Base-by-base conservation (phyloP, 1,140 invertebrate species). In the Diplogasteroides magnus region DNA sequence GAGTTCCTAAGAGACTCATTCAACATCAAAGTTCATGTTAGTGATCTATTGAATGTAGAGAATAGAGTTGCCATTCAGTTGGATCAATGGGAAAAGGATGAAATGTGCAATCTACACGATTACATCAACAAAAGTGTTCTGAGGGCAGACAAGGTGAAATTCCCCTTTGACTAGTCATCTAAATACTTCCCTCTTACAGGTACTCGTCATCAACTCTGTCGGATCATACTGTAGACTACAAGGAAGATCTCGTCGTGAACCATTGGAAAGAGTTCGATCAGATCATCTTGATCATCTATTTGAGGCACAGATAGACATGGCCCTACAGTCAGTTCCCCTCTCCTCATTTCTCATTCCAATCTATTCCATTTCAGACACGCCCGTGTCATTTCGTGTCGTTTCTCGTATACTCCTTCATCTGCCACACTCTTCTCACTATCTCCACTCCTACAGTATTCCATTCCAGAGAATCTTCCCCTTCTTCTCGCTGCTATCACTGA, bases 71-170 rank as follows among this genome's bases (percentile, higher is more conserved):
- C 19, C 6, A 48, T 72, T 25, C 65, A 81, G 78, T 61, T 81
- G 23, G 81, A 82, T 64, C 37, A 32, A 23, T 83, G 78, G 78
- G 78, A 82, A 59, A 29, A 60, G 32, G 72, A 74, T 1, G 71
- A 74, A 23, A 82, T 82, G 55, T 14, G 19, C 2, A 82, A 83
- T 55, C 63, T 80, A 56, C 65, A 69, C 23, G 81, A 83, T 59
- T 82, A 80, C 56, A 60, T 82, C n/a, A 78, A 78, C 14, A 61
- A 78, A 11, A 77, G 77, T 2, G 75, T 82, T 14, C 64, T 82
- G 15, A 71, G 70, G 14, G 77, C 81, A 11, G 78, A 82, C 58
- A 82, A 82, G 62, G 71, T 83, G n/a, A n/a, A n/a, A n/a, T n/a
- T n/a, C n/a, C n/a, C n/a, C n/a, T n/a, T n/a, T n/a, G n/a, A n/a